Base-by-base conservation (phyloP, 2,113 vertebrate species). In the Malaclemys terrapin region DNA sequence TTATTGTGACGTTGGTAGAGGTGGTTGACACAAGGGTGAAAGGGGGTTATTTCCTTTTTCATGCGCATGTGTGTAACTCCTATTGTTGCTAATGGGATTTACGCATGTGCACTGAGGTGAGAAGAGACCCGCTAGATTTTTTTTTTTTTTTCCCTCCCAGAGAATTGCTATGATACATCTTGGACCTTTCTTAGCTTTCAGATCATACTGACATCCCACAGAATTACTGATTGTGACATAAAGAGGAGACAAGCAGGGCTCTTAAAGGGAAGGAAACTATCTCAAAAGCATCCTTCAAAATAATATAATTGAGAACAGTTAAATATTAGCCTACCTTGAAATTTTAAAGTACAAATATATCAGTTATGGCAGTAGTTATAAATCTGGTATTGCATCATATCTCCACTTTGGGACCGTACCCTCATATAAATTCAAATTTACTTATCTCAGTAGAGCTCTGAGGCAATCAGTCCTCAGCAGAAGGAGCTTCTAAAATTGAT, bases 361-460 rank as follows among this genome's bases (percentile, higher is more conserved):
- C 62, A 35, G 17, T 10, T 69, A 38, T 69, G 35, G n/a, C 19
- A 72, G 65, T 72, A 72, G 17, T n/a, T 38, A 72, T 72, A 22
- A 38, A 22, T 72, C 35, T 5, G 50, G 79, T 47, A 10, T n/a
- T 17, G 0, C 1, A 10, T 1, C 19, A 50, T 7, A 3, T 29
- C 65, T 59, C 57, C 16, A 3, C 16, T 9, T 38, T 53, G 8
- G 75, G 45, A n/a, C 20, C 5, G 10, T 47, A n/a, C 17, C 11
- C 17, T 13, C 20, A 7, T 14, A 2, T 3, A 79, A 83, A 42
- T 29, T 0, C n/a, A 35, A 31, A 10, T n/a, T 27, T 29, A 45
- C 35, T 31, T 0, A 1, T 80, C 56, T 72, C 5, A 10, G 45
- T 29, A 1, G 8, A 59, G 19, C 5, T 49, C 56, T 20, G 38